Base-by-base conservation (phyloP, 2,113 vertebrate genomes). In the Mus pahari region DNA sequence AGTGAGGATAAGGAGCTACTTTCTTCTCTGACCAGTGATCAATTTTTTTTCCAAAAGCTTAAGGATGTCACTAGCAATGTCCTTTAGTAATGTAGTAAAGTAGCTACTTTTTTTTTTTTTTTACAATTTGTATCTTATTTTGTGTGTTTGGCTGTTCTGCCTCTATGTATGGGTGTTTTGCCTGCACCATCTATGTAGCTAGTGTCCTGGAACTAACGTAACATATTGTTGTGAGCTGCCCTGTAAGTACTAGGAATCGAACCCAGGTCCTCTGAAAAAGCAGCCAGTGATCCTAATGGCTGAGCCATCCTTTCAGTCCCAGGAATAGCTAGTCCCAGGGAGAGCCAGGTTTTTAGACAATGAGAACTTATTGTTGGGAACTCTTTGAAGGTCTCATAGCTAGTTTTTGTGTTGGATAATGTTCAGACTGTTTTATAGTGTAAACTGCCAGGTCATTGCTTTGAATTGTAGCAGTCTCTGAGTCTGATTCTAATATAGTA, bases 401-500 rank as follows among this genome's bases (percentile, higher is more conserved):
- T 91, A 87, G 53, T 92, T 60, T 92, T 95, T 75, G 86, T 91
- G 6, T 77, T 90, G 71, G 9, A 82, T 82, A 75, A 55, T 88
- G 42, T 90, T 92, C 24, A 84, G 48, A 87, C 78, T 86, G 55
- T 68, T 55, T 90, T 50, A 74, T 71, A 87, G 45, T 55, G 4
- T 87, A 70, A 79, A 91, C 48, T 68, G 24, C 16, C 24, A 70
- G 48, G 7, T 26, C 16, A 33, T 39, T 71, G 28, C 64, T 87
- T 4, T 50, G 42, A 28, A 83, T 83, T 92, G 31, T 95, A 71
- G 78, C 79, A 70, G 31, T 3, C 82, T 90, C 81, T 95, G 33
- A 94, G 58, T 17, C 86, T 91, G 50, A 89, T 66, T 94, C n/a
- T 90, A 88, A 84, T 53, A 66, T 1, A 84, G 20, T 31, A 90